A percentile compares a stretch with the other conserved stretches of the same genome.
Conservation (phyloP, 2,797 vertebrate species). For the Coluber constrictor region DNA sequence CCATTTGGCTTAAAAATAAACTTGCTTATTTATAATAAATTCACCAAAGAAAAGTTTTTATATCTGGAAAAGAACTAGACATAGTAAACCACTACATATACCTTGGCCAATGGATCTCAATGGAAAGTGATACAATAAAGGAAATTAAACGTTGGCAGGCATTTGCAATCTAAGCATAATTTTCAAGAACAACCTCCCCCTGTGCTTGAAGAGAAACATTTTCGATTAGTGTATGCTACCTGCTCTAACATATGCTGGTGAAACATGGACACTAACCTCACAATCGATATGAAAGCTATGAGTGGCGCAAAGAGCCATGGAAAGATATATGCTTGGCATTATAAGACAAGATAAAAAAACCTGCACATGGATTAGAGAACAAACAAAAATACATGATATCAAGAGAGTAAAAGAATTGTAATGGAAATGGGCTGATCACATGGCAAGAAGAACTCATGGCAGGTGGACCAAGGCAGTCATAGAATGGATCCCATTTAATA, state of each 20-base stretch:
- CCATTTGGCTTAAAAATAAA: neutral
- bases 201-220: neutral
- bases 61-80: neutral
- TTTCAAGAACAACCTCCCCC: neutral
- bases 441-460: too few relatives aligned
- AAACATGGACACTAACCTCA: too few relatives aligned
- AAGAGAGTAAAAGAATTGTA: too few relatives aligned
- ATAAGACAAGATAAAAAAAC: neutral
- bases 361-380: neutral
- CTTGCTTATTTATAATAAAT: neutral
- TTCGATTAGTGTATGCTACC: neutral
- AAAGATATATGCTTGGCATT: neutral
- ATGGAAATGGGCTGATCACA: too few relatives aligned
- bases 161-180: neutral
- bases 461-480: too few relatives aligned
- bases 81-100: neutral
- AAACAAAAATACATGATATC: neutral
- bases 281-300: too few relatives aligned
- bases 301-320: neutral
- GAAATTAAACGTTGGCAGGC: neutral
- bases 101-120: neutral
- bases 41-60: neutral
- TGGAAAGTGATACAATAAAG: neutral
- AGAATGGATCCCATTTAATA: too few relatives aligned
- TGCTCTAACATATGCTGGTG: too few relatives aligned